Base-by-base conservation (phyloP, 2,888 invertebrate genomes). In the Eupsilia transversa region DNA sequence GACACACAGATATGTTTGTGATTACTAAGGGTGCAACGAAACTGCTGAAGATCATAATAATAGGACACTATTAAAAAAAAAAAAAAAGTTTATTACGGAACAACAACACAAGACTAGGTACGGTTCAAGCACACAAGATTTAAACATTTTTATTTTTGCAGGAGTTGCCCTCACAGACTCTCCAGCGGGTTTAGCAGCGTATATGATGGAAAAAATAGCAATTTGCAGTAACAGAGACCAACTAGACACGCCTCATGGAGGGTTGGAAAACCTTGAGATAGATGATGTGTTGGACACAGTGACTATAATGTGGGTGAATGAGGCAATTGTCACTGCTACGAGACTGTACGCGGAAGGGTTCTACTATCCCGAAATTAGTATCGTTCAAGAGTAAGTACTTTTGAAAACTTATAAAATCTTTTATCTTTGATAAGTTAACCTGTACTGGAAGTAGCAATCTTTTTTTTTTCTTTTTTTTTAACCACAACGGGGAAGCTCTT, bases 181-280 rank as follows among this genome's bases (percentile, higher is more conserved):
- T 0, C 99, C 99, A 0, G 97, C 97, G 0, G 99, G 98, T 0
- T 93, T 99, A 82, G 99, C 99, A 3, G 98, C 98, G 0, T 99
- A 99, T 89, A 97, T 99, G 61, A 94, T 99, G 83, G 99, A 99
- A 91, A 99, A 99, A 94, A 99, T 99, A 92, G 97, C 96, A 90
- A 97, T 89, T 73, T 98, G 94, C 97, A 98, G 94, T 94, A 98
- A 95, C 94, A 97, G 89, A 6, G 92, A 96, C 10, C 97, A 97
- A 87, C 92, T 96, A 35, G 88, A 96, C 35, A 95, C 97, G 1
- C 92, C 94, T 0, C 98, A 98, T 89, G 98, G 98, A 0, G 98
- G 98, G 7, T 91, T 98, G 0, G 96, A 96, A 0, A 96, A 96
- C 56, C 97, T 97, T 82, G 96, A 97, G 0, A 88, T 98, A 67